Percentiles rank a stretch among this genome's conserved stretches.
These are phyloP conservation scores for Delichon dasypus DNA, from an alignment of 2,797 vertebrate species.

Conservation along the genomic window DNA sequence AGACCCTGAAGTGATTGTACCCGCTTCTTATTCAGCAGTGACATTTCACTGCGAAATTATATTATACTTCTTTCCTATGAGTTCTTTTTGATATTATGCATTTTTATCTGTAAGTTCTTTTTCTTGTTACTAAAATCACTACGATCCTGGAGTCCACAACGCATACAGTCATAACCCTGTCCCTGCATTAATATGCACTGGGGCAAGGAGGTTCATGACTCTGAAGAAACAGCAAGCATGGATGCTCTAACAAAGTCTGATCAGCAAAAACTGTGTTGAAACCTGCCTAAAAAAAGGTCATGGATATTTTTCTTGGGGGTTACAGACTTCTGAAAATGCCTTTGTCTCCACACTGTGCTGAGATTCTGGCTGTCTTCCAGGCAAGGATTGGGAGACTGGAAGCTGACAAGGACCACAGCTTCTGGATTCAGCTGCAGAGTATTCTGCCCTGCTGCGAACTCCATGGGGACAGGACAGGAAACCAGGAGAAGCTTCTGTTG, in stretches of 20 bases:
- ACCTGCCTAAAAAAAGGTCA: constrained; percentile 38
- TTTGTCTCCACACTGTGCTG: constrained; percentile 41
- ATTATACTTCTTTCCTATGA: not conserved
- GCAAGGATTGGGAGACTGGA: constrained; percentile 37
- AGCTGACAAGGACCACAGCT: constrained; percentile 30
- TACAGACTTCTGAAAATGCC: constrained; percentile 49
- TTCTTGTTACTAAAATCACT: not conserved
- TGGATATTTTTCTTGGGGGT: constrained; percentile 58
- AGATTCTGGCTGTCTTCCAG: constrained; percentile 67
- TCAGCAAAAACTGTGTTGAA: not conserved
- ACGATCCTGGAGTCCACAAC: not conserved
- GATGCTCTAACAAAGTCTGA: not conserved
- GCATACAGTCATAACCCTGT: not conserved
- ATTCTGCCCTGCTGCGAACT: constrained; percentile 14
- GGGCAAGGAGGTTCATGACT: not conserved
- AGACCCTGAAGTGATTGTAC: not conserved
- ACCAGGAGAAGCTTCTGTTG: constrained; percentile 56
- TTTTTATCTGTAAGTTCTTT: not conserved
- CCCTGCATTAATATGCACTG: not conserved
- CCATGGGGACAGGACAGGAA: constrained; percentile 5
- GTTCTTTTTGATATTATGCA: not conserved
- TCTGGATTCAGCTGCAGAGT: constrained; percentile 59
- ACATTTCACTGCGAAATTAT: not conserved
- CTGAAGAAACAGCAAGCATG: constrained; percentile 25
- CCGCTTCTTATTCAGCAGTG: not conserved